Evolutionary conservation across 2,113 vertebrate species (phyloP).

Genomic region (Tachuris rubrigastra): DNA sequence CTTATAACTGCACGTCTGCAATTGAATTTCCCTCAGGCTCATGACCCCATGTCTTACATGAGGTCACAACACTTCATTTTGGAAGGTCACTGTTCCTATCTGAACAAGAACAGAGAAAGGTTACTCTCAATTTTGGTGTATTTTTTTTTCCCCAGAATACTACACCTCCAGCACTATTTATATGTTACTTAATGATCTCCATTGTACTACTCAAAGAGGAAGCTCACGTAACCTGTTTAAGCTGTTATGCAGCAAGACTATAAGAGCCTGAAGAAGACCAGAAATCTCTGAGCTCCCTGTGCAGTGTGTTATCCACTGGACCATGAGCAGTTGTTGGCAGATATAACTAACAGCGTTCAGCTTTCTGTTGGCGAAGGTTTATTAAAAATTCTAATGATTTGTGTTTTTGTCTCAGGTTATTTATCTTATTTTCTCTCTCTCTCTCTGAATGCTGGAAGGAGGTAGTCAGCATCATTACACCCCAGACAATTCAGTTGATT

Average conservation of each 20-base stretch:
- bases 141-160: background rate
- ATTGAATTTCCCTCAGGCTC: constrained; percentile 49
- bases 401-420: constrained; percentile 46
- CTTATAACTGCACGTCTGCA: background rate
- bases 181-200: constrained; percentile 22
- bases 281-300: background rate
- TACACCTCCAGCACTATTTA: constrained; percentile 28
- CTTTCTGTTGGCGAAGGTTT: constrained; percentile 6
- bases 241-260: background rate
- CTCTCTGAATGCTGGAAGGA: constrained; percentile 8
- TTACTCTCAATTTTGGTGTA: constrained; percentile 6
- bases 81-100: background rate
- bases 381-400: constrained; percentile 68
- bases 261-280: background rate
- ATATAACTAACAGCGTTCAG: constrained; percentile 14
- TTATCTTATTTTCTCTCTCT: constrained; percentile 38
- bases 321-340: constrained; percentile 13
- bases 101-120: constrained; percentile 35
- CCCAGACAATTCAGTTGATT: constrained; percentile 67
- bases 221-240: background rate
- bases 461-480: constrained; percentile 63
- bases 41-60: constrained; percentile 39
- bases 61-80: constrained; percentile 39
- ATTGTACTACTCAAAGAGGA: background rate
- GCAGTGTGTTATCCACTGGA: background rate